Base-by-base conservation (phyloP, 2,888 invertebrate species). In the Chloroclysta siterata region DNA sequence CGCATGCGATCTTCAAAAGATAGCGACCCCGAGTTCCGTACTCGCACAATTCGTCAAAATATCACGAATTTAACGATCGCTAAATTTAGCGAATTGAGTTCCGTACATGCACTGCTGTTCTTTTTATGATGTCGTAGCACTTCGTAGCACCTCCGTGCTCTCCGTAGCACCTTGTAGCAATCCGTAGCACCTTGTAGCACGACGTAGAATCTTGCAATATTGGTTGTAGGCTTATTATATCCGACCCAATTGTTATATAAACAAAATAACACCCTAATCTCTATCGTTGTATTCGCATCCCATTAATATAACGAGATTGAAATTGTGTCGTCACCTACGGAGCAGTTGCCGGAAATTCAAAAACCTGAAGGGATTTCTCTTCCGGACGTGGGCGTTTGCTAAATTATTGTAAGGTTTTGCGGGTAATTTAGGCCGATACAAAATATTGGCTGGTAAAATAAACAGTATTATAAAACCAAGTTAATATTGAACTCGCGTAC, bases 281-380 rank as follows among this genome's bases (percentile, higher is more conserved):
- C 17, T 22, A 10, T 39, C 50, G 42, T 33, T 36, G 39, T 29
- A 22, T 51, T 42, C 47, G 50, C 56, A 47, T 61, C 44, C 46
- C 53, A 42, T 67, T 64, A 65, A 58, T 58, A 62, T 58, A 65
- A 68, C 58, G 41, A 58, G 66, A 41, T 62, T 51, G 50, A 66
- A 70, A 68, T 65, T 60, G 59, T 66, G 60, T 67, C 61, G 68
- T 71, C 70, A 70, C 68, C 68, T 66, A 61, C 68, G 57, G 41
- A 55, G 15, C 51, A 44, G 46, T 52, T 52, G 13, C 64, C 64
- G 52, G 55, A 64, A 64, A 64, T 64, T 64, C 42, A 60, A 60
- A n/a, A 33, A 41, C 5, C 50, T 17, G 10, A 39, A 48, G 55
- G 50, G 5, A 33, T 47, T 39, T 5, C 10, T 11, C 14, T 39